These are phyloP conservation scores for Cherax quadricarinatus DNA, from an alignment of 1,140 invertebrate species.

Conservation along the genomic window DNA sequence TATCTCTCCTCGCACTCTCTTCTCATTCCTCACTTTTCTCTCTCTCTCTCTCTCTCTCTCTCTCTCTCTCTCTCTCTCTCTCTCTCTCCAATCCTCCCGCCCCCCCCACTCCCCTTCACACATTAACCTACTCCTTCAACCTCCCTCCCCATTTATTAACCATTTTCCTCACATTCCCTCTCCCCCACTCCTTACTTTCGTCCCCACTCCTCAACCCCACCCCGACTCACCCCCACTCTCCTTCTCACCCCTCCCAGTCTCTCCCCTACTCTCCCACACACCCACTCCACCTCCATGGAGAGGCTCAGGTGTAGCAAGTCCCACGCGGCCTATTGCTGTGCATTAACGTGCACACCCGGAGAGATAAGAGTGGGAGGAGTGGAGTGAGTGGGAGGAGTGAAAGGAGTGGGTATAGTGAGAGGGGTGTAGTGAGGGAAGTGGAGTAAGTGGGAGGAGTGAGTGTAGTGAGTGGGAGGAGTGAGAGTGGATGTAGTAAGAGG, in stretches of 20 bases:
- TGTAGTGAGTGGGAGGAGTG: background rate
- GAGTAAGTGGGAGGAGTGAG: background rate
- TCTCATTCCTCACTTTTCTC: too few relatives aligned
- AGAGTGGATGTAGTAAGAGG: background rate
- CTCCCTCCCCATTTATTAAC: too few relatives aligned
- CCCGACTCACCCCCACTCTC: too few relatives aligned
- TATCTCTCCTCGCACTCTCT: background rate
- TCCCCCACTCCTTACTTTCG: too few relatives aligned
- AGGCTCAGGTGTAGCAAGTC: background rate
- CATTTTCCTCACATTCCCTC: too few relatives aligned
- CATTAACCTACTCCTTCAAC: too few relatives aligned
- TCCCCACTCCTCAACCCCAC: too few relatives aligned
- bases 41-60: background rate
- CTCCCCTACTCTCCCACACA: too few relatives aligned
- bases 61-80: background rate
- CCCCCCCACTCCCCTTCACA: too few relatives aligned
- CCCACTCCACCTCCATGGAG: background rate
- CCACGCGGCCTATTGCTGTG: constrained; percentile 42
- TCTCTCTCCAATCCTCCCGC: background rate
- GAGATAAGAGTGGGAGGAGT: background rate
- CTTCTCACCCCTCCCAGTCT: too few relatives aligned
- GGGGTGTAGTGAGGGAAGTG: background rate
- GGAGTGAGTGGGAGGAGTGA: background rate
- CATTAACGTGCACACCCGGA: constrained; percentile 31
- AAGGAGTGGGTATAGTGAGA: background rate